Evolutionary conservation across 2,113 vertebrate species (phyloP).

Genomic region (Salvelinus alpinus): DNA sequence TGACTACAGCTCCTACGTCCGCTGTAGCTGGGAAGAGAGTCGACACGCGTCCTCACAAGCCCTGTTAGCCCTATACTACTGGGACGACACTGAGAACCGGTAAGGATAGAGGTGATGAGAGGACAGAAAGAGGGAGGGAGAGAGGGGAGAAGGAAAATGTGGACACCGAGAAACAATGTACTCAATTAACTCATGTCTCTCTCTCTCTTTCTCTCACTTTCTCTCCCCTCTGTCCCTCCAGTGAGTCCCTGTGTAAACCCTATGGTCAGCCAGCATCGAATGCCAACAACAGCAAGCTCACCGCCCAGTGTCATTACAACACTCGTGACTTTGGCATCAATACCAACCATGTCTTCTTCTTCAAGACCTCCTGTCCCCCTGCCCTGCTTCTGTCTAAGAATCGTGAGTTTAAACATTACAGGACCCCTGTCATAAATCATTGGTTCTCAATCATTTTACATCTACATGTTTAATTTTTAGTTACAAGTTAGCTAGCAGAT

Average conservation of each 20-base stretch:
- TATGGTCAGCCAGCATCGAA: background rate
- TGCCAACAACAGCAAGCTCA: background rate
- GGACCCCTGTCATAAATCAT: too few relatives aligned
- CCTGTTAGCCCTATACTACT: background rate
- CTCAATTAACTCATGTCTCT: background rate
- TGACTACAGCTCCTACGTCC: background rate
- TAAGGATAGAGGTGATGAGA: background rate
- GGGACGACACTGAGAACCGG: background rate
- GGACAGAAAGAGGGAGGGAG: background rate
- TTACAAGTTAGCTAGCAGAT: too few relatives aligned
- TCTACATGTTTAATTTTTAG: too few relatives aligned
- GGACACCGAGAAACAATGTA: too few relatives aligned
- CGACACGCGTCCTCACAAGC: too few relatives aligned
- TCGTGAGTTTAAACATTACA: conserved; percentile 49
- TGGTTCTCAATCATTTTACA: too few relatives aligned
- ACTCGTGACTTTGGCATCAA: accelerated
- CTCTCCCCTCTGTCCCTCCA: background rate
- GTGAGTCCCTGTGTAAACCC: conserved; percentile 35
- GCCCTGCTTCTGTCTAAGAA: conserved; percentile 23
- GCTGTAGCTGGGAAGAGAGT: background rate
- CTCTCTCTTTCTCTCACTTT: conserved; percentile 11
- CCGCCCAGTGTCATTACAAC: conserved; percentile 45
- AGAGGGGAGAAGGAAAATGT: background rate
- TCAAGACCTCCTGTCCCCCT: conserved; percentile 42
- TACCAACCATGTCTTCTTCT: conserved; percentile 44